Percentiles rank a stretch among this genome's conserved stretches.
Evolutionary conservation across 2,888 invertebrate species (phyloP).

Genomic region (Drosophila yooni): DNA sequence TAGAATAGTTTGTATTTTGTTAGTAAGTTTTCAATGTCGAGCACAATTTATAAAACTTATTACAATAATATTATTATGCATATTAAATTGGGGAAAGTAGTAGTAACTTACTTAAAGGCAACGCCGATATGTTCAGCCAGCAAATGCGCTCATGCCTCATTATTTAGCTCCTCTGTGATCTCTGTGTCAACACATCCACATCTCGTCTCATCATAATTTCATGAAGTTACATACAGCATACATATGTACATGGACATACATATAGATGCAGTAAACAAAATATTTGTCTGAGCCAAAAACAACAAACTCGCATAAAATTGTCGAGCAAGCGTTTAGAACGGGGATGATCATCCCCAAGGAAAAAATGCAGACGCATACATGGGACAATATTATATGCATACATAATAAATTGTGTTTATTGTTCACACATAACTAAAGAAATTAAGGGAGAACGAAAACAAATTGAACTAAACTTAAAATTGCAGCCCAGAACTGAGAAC

Average conservation of each 20-base stretch:
- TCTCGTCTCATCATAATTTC: constrained; percentile 6
- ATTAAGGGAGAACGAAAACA: constrained; percentile 58
- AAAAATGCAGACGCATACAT: constrained; percentile 14
- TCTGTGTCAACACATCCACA: constrained; percentile 18
- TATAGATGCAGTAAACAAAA: constrained; percentile 27
- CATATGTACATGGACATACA: constrained; percentile 29
- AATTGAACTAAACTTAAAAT: constrained; percentile 67
- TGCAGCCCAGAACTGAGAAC: constrained; percentile 25
- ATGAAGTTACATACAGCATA: constrained; percentile 36
- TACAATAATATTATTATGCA: neutral
- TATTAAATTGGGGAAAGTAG: neutral
- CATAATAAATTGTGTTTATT: constrained; percentile 39
- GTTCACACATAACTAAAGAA: constrained; percentile 29
- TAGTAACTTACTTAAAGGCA: too few relatives aligned
- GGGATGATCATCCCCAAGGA: constrained; percentile 26
- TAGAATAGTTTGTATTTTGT: neutral
- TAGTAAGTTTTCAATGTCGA: neutral
- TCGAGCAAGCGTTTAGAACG: constrained; percentile 6
- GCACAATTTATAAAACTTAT: too few relatives aligned
- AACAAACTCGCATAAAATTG: constrained; percentile 20
- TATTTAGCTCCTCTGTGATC: too few relatives aligned
- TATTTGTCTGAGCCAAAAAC: neutral
- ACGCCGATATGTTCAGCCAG: constrained; percentile 74
- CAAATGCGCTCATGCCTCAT: constrained; percentile 76
- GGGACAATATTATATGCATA: constrained; percentile 4